Conservation (phyloP, 2,113 vertebrate genomes). For the Dissostichus mawsoni region DNA sequence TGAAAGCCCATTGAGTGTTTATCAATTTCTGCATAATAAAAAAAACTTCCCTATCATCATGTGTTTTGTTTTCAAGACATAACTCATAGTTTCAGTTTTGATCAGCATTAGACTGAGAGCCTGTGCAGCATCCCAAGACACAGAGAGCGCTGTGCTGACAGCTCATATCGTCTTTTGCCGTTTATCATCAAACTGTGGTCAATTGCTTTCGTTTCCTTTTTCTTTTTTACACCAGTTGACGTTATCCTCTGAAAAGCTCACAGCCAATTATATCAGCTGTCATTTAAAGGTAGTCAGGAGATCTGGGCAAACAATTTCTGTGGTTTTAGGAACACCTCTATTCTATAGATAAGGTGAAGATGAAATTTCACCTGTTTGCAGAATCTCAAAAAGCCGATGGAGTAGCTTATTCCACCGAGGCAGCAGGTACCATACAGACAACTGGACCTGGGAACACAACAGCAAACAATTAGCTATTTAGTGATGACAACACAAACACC, state of each 20-base stretch:
- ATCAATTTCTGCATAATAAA: slow-evolving; percentile 49
- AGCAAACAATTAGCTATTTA: background rate
- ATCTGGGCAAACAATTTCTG: slow-evolving; percentile 26
- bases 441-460: slow-evolving; percentile 87
- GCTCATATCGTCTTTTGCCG: slow-evolving; percentile 70
- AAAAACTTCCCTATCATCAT: slow-evolving; percentile 52
- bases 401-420: slow-evolving; percentile 91
- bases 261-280: slow-evolving; percentile 62
- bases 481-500: background rate
- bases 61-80: slow-evolving; percentile 65
- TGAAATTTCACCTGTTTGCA: slow-evolving; percentile 92
- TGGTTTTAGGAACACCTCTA: background rate
- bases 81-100: slow-evolving; percentile 65
- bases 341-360: slow-evolving; percentile 17
- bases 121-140: slow-evolving; percentile 58
- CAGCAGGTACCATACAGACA: slow-evolving; percentile 95
- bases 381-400: slow-evolving; percentile 96
- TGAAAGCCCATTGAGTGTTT: slow-evolving; percentile 53
- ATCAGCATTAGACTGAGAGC: slow-evolving; percentile 65
- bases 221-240: slow-evolving; percentile 43
- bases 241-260: slow-evolving; percentile 53
- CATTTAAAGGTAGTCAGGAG: slow-evolving; percentile 33
- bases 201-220: slow-evolving; percentile 57
- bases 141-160: slow-evolving; percentile 60
- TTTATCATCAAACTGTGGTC: slow-evolving; percentile 68